Evolutionary conservation across 2,113 vertebrate species (phyloP), one percentile per base, ranked within the genome.

Genomic region (Rostratula benghalensis): DNA sequence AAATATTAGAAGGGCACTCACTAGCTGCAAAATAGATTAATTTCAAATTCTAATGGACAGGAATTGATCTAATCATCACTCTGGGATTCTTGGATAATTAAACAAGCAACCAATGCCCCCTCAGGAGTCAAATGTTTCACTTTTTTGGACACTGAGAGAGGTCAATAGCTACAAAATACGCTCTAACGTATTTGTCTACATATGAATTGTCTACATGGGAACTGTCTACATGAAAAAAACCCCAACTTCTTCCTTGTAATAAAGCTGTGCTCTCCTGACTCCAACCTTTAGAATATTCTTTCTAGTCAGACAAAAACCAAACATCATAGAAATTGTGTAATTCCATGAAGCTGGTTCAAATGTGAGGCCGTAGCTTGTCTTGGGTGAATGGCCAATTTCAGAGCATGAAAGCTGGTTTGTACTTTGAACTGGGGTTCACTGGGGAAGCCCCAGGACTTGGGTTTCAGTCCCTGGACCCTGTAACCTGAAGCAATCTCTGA

Each of bases 1-100:
- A 83, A 91, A 89, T 87, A 76, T 64, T 89, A 96, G 67, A 94
- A 94, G 68, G 78, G 50, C 39, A 60, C n/a, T 89, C 57, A 57
- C 61, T 79, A 64, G 65, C 45, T 89, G 61, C 65, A 94, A 94
- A 97, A 94, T 51, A 96, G 89, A 96, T 94, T 89, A 30, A 92
- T 95, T 95, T 94, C 64, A 95, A 94, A 95, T 95, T 94, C 75
- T 95, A 94, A 96, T 80, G 50, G 93, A 89, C 77, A 92, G 79
- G n/a, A 97, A 90, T 95, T 90, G 92, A 96, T 96, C 90, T 89
- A 94, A 94, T 90, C 33, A 67, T 90, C 54, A 53, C 50, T 69
- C 57, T 19, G 84, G 23, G 70, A 75, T 82, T 64, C 83, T 51
- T 82, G 61, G 33, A 79, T 65, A 93, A 96, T 84, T 93, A 74